phyloP scores from a whole-genome alignment of 2,888 invertebrate genomes.

The Plagodis pulveraria region DNA sequence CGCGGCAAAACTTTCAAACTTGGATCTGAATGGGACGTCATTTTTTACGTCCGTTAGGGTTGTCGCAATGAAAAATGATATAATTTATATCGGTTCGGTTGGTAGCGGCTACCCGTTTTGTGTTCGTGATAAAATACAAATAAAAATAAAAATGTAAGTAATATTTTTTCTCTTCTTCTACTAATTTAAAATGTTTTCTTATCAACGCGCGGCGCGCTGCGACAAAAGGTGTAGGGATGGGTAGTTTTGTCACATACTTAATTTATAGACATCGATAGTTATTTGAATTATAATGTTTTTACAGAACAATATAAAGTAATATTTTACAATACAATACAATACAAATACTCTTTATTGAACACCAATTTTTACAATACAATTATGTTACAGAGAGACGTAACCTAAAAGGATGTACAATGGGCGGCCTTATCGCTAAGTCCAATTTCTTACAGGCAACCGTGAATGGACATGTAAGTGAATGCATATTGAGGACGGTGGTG shows the following conservation, averaged over 20 bases:
- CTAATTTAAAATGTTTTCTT: constrained; percentile 85
- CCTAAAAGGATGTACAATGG: no score
- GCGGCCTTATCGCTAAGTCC: no score
- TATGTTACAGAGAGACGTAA: no score
- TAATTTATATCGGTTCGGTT: constrained; percentile 80
- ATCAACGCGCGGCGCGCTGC: constrained; percentile 80
- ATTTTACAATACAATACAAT: no score
- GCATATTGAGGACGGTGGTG: no score
- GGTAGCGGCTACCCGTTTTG: constrained; percentile 84
- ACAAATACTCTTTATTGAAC: no score
- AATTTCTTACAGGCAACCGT: no score
- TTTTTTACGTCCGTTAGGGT: constrained; percentile 83
- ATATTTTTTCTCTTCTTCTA: constrained; percentile 78
- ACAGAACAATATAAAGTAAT: no score
- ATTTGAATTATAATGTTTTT: neutral
- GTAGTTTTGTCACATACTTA: neutral
- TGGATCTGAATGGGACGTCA: constrained; percentile 79
- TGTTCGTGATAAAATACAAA: constrained; percentile 80
- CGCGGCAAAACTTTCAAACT: constrained; percentile 83
- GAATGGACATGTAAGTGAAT: no score
- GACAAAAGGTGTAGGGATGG: constrained; percentile 73
- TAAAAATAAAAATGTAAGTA: constrained; percentile 76
- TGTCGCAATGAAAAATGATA: constrained; percentile 84
- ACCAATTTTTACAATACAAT: no score
- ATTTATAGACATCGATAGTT: constrained; percentile 18